phyloP scores from a whole-genome alignment of 2,113 vertebrate genomes.

The Sakesphorus luctuosus region DNA sequence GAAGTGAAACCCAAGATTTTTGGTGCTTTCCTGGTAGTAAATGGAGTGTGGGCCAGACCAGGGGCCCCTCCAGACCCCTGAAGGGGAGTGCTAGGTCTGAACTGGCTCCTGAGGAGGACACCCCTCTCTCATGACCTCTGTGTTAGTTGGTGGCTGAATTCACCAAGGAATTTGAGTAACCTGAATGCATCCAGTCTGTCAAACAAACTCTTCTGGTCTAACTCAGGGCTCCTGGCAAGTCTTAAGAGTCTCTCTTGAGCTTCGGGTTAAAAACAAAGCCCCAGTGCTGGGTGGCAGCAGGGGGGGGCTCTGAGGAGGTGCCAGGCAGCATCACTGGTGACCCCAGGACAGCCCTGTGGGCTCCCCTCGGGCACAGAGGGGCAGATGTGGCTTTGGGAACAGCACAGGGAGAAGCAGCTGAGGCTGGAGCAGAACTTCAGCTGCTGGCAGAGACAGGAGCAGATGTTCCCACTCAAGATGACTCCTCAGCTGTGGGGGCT shows the following conservation, averaged over 20 bases:
- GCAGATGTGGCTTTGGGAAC: neutral
- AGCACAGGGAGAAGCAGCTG: neutral
- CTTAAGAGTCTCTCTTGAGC: neutral
- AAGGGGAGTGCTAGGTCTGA: neutral
- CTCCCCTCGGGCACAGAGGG: neutral
- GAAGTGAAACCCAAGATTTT: neutral
- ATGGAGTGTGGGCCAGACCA: neutral
- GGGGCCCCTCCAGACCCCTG: neutral
- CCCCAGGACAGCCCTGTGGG: neutral
- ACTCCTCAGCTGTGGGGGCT: constrained; percentile 20
- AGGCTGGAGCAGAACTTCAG: neutral
- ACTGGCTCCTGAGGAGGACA: neutral
- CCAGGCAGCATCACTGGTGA: neutral
- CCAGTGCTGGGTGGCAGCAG: neutral
- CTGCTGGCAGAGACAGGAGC: neutral
- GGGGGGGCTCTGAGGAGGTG: neutral
- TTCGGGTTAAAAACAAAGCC: neutral
- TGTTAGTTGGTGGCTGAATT: neutral
- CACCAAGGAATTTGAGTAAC: fast-evolving
- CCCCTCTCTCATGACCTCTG: fast-evolving
- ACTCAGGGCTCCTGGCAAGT: neutral
- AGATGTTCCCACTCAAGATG: neutral
- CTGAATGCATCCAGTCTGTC: neutral
- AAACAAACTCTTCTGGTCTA: neutral
- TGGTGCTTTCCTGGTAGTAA: neutral